Evolutionary conservation across 2,797 vertebrate species (phyloP).

Genomic region (Sebastes baramenuke): DNA sequence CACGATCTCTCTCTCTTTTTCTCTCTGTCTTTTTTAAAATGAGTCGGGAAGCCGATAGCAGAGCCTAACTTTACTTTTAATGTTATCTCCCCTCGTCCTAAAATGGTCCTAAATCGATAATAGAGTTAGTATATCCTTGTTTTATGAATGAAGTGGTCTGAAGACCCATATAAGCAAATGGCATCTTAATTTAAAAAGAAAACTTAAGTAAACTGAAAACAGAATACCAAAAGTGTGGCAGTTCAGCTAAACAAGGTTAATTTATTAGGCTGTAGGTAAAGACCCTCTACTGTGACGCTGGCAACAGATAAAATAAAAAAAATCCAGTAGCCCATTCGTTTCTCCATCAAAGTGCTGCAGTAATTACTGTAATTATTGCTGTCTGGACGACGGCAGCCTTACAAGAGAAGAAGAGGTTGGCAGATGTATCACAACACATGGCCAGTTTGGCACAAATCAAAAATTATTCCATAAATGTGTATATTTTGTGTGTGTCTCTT

Average conservation of each 20-base stretch:
- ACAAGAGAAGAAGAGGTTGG: not conserved
- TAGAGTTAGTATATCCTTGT: no score
- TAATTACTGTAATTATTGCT: not conserved
- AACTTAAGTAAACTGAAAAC: not conserved
- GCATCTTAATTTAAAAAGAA: not conserved
- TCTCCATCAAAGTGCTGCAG: not conserved
- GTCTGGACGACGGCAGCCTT: not conserved
- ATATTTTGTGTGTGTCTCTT: not conserved
- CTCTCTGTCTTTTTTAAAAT: no score
- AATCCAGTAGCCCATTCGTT: not conserved
- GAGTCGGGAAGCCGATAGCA: no score
- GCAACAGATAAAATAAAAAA: not conserved
- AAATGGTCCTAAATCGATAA: no score
- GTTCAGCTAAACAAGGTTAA: not conserved
- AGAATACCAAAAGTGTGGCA: no score
- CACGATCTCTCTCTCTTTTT: no score
- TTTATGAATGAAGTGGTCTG: no score
- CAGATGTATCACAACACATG: conserved; percentile 6
- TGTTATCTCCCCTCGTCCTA: no score
- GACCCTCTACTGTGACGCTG: not conserved
- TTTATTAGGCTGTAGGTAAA: not conserved
- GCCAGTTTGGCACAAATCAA: not conserved
- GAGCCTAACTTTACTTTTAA: no score
- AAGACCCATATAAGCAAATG: not conserved
- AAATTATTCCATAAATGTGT: not conserved